A percentile compares a stretch with the other conserved stretches of the same genome.
Evolutionary conservation across 2,113 vertebrate species (phyloP).

Genomic region (Sinosuthora webbiana): DNA sequence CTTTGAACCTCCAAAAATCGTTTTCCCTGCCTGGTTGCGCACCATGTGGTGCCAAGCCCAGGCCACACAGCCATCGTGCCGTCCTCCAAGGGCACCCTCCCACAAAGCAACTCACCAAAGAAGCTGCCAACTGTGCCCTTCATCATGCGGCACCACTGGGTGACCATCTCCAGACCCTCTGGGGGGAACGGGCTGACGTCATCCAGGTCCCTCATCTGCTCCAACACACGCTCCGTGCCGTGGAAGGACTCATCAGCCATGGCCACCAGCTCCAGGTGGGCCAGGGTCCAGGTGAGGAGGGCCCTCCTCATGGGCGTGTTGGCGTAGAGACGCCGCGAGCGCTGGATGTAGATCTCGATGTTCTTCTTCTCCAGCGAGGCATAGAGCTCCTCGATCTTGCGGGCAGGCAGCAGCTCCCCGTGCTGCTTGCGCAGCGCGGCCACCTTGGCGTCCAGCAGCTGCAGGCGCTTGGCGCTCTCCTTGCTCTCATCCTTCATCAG

Average conservation of each 20-base stretch:
- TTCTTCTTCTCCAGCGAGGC: slow-evolving; percentile 95
- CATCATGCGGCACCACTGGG: slow-evolving; percentile 94
- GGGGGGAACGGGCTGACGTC: slow-evolving; percentile 85
- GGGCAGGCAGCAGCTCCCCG: slow-evolving; percentile 91
- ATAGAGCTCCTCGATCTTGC: slow-evolving; percentile 97
- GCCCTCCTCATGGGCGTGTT: slow-evolving; percentile 96
- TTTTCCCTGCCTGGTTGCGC: background rate
- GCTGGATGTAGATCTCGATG: slow-evolving; percentile 98
- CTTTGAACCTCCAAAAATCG: background rate
- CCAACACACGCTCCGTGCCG: slow-evolving; percentile 81
- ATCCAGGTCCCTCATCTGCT: slow-evolving; percentile 89
- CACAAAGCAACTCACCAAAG: slow-evolving; percentile 79
- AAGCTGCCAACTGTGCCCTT: slow-evolving; percentile 85
- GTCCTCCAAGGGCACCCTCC: background rate
- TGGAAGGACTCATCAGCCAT: slow-evolving; percentile 88
- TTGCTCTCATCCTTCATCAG: slow-evolving; percentile 98
- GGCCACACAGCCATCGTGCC: accelerated
- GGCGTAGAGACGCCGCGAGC: slow-evolving; percentile 90
- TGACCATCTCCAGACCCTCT: slow-evolving; percentile 86
- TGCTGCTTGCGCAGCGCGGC: slow-evolving; percentile 93
- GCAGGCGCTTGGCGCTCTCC: slow-evolving; percentile 92
- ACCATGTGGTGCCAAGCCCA: background rate
- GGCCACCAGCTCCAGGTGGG: slow-evolving; percentile 84
- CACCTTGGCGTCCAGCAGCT: slow-evolving; percentile 91
- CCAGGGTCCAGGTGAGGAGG: slow-evolving; percentile 90